These are phyloP conservation scores for Caenorhabditis doughertyi DNA, from an alignment of 2,888 invertebrate species.

Conservation along the genomic window DNA sequence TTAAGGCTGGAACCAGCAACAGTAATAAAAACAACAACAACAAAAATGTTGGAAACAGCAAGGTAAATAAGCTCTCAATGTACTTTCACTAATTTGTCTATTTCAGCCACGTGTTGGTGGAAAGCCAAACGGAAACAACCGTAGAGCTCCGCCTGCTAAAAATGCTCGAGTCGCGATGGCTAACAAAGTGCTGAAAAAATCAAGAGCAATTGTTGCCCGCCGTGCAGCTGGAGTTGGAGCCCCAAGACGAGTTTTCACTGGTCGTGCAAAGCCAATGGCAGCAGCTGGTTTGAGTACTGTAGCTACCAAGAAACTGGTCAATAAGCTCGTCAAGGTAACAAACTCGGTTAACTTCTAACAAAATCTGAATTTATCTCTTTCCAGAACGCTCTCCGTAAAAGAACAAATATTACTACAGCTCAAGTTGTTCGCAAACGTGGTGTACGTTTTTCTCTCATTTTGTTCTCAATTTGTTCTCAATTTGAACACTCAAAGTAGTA, in stretches of 20 bases:
- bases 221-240: conserved; percentile 21
- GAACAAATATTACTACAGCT: conserved; percentile 39
- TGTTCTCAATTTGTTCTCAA: conserved; percentile 25
- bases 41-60: conserved; percentile 33
- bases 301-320: conserved; percentile 63
- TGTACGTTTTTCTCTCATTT: conserved; percentile 60
- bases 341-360: background rate
- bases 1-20: conserved; percentile 9
- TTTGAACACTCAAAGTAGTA: conserved; percentile 2
- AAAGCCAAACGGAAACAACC: conserved; percentile 27
- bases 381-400: conserved; percentile 64
- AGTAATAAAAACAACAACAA: conserved; percentile 2
- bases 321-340: conserved; percentile 62
- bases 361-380: conserved; percentile 14
- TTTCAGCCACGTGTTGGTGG: conserved; percentile 24
- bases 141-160: conserved; percentile 40
- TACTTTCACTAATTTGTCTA: background rate
- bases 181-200: conserved; percentile 46
- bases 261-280: conserved; percentile 24
- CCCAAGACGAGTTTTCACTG: conserved; percentile 13
- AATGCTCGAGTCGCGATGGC: conserved; percentile 35
- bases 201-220: conserved; percentile 35
- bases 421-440: conserved; percentile 55
- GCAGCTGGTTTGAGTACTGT: conserved; percentile 32
- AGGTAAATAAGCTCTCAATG: background rate